These are phyloP conservation scores for Cerastis rubricosa DNA, from an alignment of 2,888 invertebrate genomes.

Conservation along the genomic window DNA sequence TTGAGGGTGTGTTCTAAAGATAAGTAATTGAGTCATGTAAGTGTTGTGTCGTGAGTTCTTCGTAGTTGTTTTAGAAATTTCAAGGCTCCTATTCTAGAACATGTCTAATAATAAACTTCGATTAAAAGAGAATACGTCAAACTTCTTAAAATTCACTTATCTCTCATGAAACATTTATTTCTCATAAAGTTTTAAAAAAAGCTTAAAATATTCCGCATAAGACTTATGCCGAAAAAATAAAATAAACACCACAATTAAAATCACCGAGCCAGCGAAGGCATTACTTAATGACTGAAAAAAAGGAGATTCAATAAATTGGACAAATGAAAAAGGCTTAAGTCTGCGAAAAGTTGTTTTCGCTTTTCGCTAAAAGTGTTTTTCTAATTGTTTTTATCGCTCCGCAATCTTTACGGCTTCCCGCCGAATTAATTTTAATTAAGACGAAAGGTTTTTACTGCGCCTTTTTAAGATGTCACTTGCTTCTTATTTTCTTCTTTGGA, in stretches of 20 bases:
- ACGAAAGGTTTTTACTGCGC: slow-evolving; percentile 33
- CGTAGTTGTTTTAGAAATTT: background rate
- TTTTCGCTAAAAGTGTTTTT: slow-evolving; percentile 63
- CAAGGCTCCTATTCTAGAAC: background rate
- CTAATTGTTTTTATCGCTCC: slow-evolving; percentile 66
- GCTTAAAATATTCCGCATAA: background rate
- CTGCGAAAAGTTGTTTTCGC: slow-evolving; percentile 63
- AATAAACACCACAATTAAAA: slow-evolving; percentile 22
- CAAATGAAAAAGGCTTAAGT: slow-evolving; percentile 65
- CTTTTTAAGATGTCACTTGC: slow-evolving; percentile 35
- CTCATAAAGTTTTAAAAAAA: background rate
- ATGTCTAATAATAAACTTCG: background rate
- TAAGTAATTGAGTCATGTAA: background rate
- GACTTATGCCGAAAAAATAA: background rate
- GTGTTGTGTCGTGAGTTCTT: background rate
- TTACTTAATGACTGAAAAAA: slow-evolving; percentile 49
- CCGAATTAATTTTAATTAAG: slow-evolving; percentile 59
- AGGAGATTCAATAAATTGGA: slow-evolving; percentile 54
- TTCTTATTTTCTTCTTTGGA: slow-evolving; percentile 26
- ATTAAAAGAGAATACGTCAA: background rate
- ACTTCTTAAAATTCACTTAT: background rate
- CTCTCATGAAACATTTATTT: background rate
- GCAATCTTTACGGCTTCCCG: slow-evolving; percentile 61
- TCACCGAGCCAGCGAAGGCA: slow-evolving; percentile 21
- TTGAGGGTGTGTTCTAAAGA: slow-evolving; percentile 1